Percentiles rank a stretch among this genome's conserved stretches.
Conservation (phyloP, 2,797 vertebrate species). For the Brachymystax lenok region DNA sequence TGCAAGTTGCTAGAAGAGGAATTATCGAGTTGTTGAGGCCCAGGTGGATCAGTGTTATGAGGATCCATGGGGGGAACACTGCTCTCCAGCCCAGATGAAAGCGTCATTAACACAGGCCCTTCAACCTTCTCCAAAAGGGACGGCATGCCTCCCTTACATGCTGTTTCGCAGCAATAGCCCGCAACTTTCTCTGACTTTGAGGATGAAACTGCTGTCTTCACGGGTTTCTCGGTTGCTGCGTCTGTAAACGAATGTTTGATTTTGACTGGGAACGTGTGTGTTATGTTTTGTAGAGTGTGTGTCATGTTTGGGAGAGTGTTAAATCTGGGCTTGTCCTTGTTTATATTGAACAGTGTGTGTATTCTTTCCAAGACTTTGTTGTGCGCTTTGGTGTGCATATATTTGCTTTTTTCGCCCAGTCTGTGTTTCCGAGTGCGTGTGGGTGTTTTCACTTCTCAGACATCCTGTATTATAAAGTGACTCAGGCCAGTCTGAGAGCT, state of each 20-base stretch:
- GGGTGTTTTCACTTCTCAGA: not conserved
- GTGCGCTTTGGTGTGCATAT: slow-evolving; percentile 5
- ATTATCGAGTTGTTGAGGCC: not conserved
- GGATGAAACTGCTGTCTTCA: slow-evolving; percentile 33
- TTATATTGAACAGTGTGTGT: slow-evolving; percentile 4
- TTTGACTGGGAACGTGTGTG: slow-evolving; percentile 36
- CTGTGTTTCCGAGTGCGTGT: slow-evolving; percentile 1
- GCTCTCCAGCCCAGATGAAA: slow-evolving; percentile 8
- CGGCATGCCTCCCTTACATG: not conserved
- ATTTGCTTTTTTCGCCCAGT: not conserved
- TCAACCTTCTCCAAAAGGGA: not conserved
- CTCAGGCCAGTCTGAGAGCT: slow-evolving; percentile 25
- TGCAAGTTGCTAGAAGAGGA: not conserved
- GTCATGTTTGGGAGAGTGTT: slow-evolving; percentile 1
- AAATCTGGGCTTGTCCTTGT: slow-evolving; percentile 37
- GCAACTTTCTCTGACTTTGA: slow-evolving; percentile 27
- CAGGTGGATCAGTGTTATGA: not conserved
- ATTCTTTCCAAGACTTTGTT: slow-evolving; percentile 5
- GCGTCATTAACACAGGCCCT: not conserved
- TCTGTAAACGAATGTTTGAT: slow-evolving; percentile 38
- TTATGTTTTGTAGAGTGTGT: slow-evolving; percentile 27
- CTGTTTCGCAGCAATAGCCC: slow-evolving; percentile 4
- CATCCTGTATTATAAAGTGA: slow-evolving; percentile 20
- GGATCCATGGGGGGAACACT: not conserved
- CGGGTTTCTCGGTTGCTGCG: slow-evolving; percentile 37